Evolutionary conservation across 2,888 invertebrate genomes (phyloP).

Genomic region (Lucinisca nassula): DNA sequence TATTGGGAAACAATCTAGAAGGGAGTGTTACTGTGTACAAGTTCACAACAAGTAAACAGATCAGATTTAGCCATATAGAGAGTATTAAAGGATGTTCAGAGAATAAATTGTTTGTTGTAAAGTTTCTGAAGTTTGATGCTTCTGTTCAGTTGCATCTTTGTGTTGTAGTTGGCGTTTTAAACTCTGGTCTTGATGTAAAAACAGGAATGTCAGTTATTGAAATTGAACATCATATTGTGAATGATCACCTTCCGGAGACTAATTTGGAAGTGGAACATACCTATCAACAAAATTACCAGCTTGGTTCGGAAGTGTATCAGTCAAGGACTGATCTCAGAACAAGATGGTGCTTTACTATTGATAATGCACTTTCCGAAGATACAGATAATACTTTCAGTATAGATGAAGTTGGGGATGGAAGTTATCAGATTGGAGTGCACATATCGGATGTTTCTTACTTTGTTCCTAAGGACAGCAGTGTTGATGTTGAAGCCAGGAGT

Average conservation of each 20-base stretch:
- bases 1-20: conserved; percentile 68
- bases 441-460: conserved; percentile 81
- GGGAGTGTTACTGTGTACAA: conserved; percentile 79
- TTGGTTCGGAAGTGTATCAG: conserved; percentile 67
- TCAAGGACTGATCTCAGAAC: conserved; percentile 72
- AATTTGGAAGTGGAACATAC: conserved; percentile 68
- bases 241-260: conserved; percentile 68
- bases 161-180: conserved; percentile 82
- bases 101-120: conserved; percentile 82
- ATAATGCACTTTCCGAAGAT: conserved; percentile 59
- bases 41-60: conserved; percentile 69
- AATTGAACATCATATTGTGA: conserved; percentile 78
- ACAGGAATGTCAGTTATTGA: conserved; percentile 79
- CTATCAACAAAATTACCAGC: conserved; percentile 68
- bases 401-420: conserved; percentile 74
- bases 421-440: conserved; percentile 82
- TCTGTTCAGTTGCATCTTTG: conserved; percentile 80
- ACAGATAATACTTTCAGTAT: conserved; percentile 80
- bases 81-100: conserved; percentile 72
- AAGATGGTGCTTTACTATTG: conserved; percentile 79
- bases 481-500: conserved; percentile 79
- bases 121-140: conserved; percentile 83
- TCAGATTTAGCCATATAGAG: conserved; percentile 81
- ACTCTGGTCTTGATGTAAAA: conserved; percentile 70
- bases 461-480: conserved; percentile 73